These are phyloP conservation scores for Malthinus flaveolus DNA, from an alignment of 2,888 invertebrate genomes.

Conservation along the genomic window DNA sequence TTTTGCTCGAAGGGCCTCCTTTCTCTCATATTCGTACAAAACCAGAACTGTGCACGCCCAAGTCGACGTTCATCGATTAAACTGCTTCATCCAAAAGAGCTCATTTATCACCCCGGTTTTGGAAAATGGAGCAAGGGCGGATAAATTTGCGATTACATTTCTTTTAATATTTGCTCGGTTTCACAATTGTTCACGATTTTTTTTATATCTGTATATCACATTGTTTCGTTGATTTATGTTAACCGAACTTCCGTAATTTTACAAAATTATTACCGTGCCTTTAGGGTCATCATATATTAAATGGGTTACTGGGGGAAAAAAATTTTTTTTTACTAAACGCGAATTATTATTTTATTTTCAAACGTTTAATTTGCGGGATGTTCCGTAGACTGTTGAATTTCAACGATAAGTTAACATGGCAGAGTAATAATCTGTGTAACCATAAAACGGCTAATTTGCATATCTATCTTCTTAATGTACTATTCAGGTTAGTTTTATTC, in stretches of 20 bases:
- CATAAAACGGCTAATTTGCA: too few relatives aligned
- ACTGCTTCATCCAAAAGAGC: conserved; percentile 17
- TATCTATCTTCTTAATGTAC: too few relatives aligned
- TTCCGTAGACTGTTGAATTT: too few relatives aligned
- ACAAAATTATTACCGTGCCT: not conserved
- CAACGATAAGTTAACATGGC: too few relatives aligned
- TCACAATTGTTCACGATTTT: conserved; percentile 10
- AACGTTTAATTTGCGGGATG: too few relatives aligned
- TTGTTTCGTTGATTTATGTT: conserved; percentile 16
- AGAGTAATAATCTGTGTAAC: too few relatives aligned
- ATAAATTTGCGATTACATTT: conserved; percentile 22
- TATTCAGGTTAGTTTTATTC: too few relatives aligned
- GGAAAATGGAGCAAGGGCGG: conserved; percentile 27
- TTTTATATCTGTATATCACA: conserved; percentile 6
- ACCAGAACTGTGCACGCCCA: conserved; percentile 27
- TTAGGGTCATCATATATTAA: not conserved
- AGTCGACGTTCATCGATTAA: conserved; percentile 30
- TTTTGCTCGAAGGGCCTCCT: conserved; percentile 3
- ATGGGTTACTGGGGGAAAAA: not conserved
- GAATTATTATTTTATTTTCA: not conserved
- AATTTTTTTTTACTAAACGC: not conserved
- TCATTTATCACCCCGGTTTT: conserved; percentile 28
- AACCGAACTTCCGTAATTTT: conserved; percentile 13
- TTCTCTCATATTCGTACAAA: conserved; percentile 18
- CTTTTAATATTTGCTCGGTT: conserved; percentile 16